Conservation (phyloP, 2,113 vertebrate genomes). For the Nanorana parkeri region DNA sequence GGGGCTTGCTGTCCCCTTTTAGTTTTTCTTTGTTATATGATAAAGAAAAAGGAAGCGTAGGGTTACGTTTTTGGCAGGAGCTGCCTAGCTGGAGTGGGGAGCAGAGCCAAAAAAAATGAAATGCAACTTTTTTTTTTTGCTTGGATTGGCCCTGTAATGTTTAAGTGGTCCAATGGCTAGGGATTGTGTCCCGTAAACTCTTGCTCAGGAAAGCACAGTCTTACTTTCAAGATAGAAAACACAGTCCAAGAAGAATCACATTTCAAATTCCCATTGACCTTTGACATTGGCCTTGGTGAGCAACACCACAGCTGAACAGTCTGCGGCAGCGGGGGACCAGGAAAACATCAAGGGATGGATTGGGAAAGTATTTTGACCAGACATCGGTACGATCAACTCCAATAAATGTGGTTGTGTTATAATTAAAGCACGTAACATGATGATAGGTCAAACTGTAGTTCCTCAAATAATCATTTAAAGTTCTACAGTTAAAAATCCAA, state of each 20-base stretch:
- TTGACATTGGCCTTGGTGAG: slow-evolving; percentile 99
- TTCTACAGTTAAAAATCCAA: slow-evolving; percentile 71
- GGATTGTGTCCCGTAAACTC: slow-evolving; percentile 65
- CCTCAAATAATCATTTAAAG: slow-evolving; percentile 72
- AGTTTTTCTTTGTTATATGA: too few species aligned
- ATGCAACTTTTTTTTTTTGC: not conserved
- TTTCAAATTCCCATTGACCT: slow-evolving; percentile 86
- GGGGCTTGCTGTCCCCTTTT: too few species aligned
- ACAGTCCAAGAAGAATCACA: slow-evolving; percentile 78
- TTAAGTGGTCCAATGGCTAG: not conserved
- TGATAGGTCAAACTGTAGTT: slow-evolving; percentile 85
- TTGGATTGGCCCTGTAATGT: not conserved
- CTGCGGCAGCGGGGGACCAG: slow-evolving; percentile 99
- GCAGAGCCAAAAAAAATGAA: too few species aligned
- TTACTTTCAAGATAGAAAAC: slow-evolving; percentile 78
- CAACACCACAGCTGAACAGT: slow-evolving; percentile 99
- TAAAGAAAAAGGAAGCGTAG: too few species aligned
- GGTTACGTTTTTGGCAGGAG: too few species aligned
- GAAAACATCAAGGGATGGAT: slow-evolving; percentile 99
- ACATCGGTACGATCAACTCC: slow-evolving; percentile 99
- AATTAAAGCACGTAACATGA: slow-evolving; percentile 81
- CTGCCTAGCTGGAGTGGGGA: too few species aligned
- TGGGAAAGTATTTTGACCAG: slow-evolving; percentile 99
- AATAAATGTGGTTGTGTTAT: slow-evolving; percentile 98
- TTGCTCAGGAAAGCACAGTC: slow-evolving; percentile 83